These are phyloP conservation scores for Phymanthus crucifer DNA, from an alignment of 92 coral and sea anemone genomes.

Conservation along the genomic window DNA sequence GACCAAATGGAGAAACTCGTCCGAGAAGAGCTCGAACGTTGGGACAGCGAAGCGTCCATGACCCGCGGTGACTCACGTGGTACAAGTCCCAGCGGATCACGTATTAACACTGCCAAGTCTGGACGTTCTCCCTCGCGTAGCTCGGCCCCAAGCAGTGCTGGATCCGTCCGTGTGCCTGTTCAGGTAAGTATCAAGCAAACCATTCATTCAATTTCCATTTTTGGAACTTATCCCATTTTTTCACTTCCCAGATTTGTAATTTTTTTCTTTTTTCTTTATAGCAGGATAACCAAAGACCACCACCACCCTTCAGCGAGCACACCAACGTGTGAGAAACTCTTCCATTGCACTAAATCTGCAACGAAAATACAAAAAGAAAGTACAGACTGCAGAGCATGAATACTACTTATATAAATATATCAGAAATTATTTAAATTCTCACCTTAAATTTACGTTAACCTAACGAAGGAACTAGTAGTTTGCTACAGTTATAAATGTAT, in stretches of 20 bases:
- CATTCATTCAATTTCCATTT: no score
- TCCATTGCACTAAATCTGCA: neutral
- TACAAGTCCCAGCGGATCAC: constrained; percentile 84
- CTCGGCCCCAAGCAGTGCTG: constrained; percentile 67
- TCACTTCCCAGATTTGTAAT: neutral
- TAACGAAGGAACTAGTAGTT: constrained; percentile 1
- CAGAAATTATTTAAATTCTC: constrained; percentile 28
- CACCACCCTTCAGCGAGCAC: constrained; percentile 35
- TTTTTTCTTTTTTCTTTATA: neutral
- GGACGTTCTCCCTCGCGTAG: constrained; percentile 82
- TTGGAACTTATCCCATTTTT: neutral
- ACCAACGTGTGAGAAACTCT: constrained; percentile 26
- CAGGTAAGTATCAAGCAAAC: constrained; percentile 28
- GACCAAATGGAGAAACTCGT: constrained; percentile 99
- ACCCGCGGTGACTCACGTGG: constrained; percentile 76
- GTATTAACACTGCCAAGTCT: constrained; percentile 86
- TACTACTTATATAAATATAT: constrained; percentile 10
- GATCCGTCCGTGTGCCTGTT: constrained; percentile 58
- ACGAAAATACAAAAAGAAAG: neutral
- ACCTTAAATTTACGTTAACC: neutral
- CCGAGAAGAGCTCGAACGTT: constrained; percentile 96
- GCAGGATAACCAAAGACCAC: constrained; percentile 26
- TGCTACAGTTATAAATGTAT: neutral
- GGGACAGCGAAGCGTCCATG: constrained; percentile 97
- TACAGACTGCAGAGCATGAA: constrained; percentile 8